Conservation (phyloP, 2,113 vertebrate genomes). For the Uropsilus gracilis region DNA sequence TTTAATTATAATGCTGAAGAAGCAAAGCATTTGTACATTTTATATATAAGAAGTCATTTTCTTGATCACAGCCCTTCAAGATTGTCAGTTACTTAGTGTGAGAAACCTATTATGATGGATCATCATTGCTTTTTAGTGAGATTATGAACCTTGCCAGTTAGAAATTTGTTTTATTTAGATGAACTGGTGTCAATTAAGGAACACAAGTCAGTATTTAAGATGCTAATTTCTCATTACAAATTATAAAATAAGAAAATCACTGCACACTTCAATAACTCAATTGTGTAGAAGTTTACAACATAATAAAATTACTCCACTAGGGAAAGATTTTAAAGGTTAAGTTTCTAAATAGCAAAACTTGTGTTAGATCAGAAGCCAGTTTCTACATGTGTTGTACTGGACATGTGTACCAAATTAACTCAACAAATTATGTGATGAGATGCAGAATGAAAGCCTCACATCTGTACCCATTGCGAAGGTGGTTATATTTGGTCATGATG, state of each 20-base stretch:
- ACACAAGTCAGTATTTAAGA: slow-evolving; percentile 47
- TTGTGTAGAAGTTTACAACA: neutral
- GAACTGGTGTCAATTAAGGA: slow-evolving; percentile 2
- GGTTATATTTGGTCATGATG: neutral
- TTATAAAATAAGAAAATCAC: neutral
- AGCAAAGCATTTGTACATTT: neutral
- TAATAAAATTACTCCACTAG: slow-evolving; percentile 12
- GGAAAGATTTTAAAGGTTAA: neutral
- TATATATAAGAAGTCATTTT: slow-evolving; percentile 48
- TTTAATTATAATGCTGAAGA: neutral
- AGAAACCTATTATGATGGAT: slow-evolving; percentile 31
- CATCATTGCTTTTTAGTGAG: slow-evolving; percentile 13
- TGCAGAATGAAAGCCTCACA: neutral
- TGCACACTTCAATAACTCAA: neutral
- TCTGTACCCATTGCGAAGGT: neutral
- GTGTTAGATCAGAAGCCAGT: neutral
- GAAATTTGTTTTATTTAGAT: slow-evolving; percentile 42
- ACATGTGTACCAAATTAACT: neutral
- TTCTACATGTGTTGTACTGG: neutral
- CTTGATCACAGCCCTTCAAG: neutral
- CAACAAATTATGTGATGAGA: neutral
- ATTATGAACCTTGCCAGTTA: slow-evolving; percentile 14
- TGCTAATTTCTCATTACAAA: slow-evolving; percentile 39
- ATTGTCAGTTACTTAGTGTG: slow-evolving; percentile 11
- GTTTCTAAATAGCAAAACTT: neutral